Base-by-base conservation (phyloP, 2,888 invertebrate genomes). In the Hylaea fasciaria region DNA sequence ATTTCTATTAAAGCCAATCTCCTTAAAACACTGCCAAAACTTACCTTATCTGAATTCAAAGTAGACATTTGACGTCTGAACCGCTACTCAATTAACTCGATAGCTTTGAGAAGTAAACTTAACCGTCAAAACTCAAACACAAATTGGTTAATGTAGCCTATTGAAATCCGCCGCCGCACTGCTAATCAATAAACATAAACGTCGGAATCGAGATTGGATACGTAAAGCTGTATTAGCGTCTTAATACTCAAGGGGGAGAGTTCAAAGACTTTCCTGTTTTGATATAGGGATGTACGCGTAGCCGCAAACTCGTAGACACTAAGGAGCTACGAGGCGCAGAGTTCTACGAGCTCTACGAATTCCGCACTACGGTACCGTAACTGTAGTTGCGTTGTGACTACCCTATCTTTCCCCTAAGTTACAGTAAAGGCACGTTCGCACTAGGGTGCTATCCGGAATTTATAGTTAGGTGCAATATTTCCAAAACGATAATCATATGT, bases 151-250 rank as follows among this genome's bases (percentile, higher is more conserved):
- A 91, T 90, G 89, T 87, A 84, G 85, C 87, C 82, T 79, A 87
- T 87, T 89, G 87, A 84, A 86, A 85, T 81, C 86, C 79, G 80
- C 80, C 82, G 74, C 81, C 80, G 72, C 75, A 72, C 68, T 75
- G 78, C 82, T 87, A 87, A 89, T 90, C 91, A 88, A 91, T 91
- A 89, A 85, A 85, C 87, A 89, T 89, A 87, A 90, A 89, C 77
- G 88, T 87, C 86, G 77, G 79, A 82, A 83, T 83, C 80, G 78
- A 80, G 86, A 83, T 78, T 78, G 79, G 80, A 81, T 81, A 81
- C 81, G 82, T 81, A 81, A 87, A 83, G 80, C 80, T 78, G 76
- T 73, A 74, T 65, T 58, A 66, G 71, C 67, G 76, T 74, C 83
- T 82, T 82, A 79, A 82, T 82, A 74, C 81, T 73, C 78, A 69